Evolutionary conservation across 2,113 vertebrate genomes (phyloP), one percentile per base, ranked within the genome.

Genomic region (Dolichallabes microphthalmus): DNA sequence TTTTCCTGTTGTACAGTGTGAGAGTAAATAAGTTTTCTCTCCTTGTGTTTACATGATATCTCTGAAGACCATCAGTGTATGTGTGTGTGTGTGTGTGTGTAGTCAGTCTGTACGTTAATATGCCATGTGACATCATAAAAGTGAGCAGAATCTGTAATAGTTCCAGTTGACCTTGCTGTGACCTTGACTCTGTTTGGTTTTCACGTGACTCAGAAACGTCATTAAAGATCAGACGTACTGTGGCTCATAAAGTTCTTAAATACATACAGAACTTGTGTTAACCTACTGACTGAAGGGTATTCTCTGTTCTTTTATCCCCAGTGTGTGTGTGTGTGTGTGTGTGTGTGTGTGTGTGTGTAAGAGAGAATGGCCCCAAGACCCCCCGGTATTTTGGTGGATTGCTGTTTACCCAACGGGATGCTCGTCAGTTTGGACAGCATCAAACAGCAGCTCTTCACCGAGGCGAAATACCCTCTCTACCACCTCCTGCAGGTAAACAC

Each of bases 371-470:
- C 82, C 0, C 95, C 95, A n/a, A 91, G 94, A 22, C 95, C 95
- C 0, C 95, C 95, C 0, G 92, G 94, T 52, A 95, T 95, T 90
- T 92, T 94, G 91, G 95, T 96, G 90, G 95, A 96, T 87, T 96
- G 95, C 89, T 95, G 94, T 86, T 91, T 96, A 17, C 95, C 95
- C 85, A 96, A 96, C 1, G 94, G 95, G 61, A 95, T 96, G 92
- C 90, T 96, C 90, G 95, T 95, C 69, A 95, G 93, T 55, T 91
- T 95, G 30, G 95, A 96, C 86, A 93, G 87, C 87, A 93, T 95
- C 86, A 95, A 96, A 83, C 94, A 95, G 85, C 94, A 95, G 84
- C 94, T 96, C 15, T 96, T 96, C 82, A 90, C 87, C 0, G 95
- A 95, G 71, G 94, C 95, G 87, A 95, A 96, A 82, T 95, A 94